Percentiles rank a stretch among this genome's conserved stretches.
Evolutionary conservation across 2,888 invertebrate species (phyloP).

Genomic region (Aphodius granarius): DNA sequence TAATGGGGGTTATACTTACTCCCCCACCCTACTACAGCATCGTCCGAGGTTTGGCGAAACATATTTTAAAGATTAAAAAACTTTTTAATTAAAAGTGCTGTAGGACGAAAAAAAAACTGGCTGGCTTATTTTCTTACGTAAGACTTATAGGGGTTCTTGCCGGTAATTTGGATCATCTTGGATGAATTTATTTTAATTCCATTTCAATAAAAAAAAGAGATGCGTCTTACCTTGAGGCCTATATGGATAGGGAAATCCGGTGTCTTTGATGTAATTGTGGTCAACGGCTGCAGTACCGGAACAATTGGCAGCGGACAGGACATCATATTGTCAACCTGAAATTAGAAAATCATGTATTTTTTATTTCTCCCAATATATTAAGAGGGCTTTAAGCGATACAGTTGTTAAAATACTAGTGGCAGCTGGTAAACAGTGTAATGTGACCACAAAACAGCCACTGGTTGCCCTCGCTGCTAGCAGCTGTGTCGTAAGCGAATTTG

Average conservation of each 20-base stretch:
- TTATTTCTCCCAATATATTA: neutral
- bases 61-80: conserved; percentile 15
- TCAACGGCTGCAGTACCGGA: conserved; percentile 63
- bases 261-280: conserved; percentile 60
- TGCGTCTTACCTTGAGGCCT: conserved; percentile 63
- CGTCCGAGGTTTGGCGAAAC: neutral
- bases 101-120: neutral
- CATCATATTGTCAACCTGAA: conserved; percentile 62
- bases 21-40: neutral
- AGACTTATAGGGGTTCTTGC: neutral
- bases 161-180: too few relatives aligned
- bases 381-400: too few relatives aligned
- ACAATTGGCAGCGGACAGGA: conserved; percentile 66
- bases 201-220: too few relatives aligned
- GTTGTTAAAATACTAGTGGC: too few relatives aligned
- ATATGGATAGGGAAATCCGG: conserved; percentile 64
- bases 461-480: too few relatives aligned
- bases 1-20: neutral
- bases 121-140: neutral
- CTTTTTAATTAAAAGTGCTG: conserved; percentile 7
- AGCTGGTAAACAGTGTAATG: too few relatives aligned
- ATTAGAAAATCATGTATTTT: conserved; percentile 36
- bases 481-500: too few relatives aligned
- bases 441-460: too few relatives aligned
- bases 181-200: too few relatives aligned